These are phyloP conservation scores for Julus scanicus DNA, from an alignment of 2,888 invertebrate genomes.

Conservation along the genomic window DNA sequence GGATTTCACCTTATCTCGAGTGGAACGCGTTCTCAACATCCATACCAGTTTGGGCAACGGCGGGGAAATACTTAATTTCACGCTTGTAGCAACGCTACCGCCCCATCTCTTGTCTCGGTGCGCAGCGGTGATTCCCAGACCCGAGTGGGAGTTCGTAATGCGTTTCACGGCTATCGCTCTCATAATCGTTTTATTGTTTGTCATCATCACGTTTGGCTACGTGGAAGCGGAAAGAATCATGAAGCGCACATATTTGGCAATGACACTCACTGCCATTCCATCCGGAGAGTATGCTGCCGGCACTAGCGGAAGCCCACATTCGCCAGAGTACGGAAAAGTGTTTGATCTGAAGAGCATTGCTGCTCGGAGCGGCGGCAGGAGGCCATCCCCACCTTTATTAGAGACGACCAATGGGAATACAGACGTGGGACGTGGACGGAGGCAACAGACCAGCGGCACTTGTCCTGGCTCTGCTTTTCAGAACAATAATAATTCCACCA, in stretches of 20 bases:
- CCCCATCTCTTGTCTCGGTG: slow-evolving; percentile 76
- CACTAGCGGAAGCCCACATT: slow-evolving; percentile 70
- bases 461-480: not conserved
- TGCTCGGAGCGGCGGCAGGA: slow-evolving; percentile 55
- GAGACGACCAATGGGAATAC: not conserved
- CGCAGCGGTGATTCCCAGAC: slow-evolving; percentile 76
- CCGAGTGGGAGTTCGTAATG: slow-evolving; percentile 79
- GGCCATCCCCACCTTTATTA: not conserved
- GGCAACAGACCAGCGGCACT: not conserved
- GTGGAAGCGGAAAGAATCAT: slow-evolving; percentile 79
- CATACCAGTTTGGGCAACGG: slow-evolving; percentile 61
- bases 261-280: slow-evolving; percentile 64
- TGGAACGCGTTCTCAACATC: slow-evolving; percentile 73
- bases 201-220: slow-evolving; percentile 75
- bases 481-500: not conserved
- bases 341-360: slow-evolving; percentile 66
- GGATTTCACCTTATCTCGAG: slow-evolving; percentile 83
- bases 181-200: slow-evolving; percentile 73
- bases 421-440: not conserved
- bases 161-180: slow-evolving; percentile 74
- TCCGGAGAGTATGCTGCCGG: slow-evolving; percentile 69
- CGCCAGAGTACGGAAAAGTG: slow-evolving; percentile 70
- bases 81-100: slow-evolving; percentile 76
- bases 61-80: slow-evolving; percentile 71
- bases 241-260: slow-evolving; percentile 69